Evolutionary conservation across 2,888 invertebrate genomes (phyloP).

Genomic region (Drosophila helvetica): DNA sequence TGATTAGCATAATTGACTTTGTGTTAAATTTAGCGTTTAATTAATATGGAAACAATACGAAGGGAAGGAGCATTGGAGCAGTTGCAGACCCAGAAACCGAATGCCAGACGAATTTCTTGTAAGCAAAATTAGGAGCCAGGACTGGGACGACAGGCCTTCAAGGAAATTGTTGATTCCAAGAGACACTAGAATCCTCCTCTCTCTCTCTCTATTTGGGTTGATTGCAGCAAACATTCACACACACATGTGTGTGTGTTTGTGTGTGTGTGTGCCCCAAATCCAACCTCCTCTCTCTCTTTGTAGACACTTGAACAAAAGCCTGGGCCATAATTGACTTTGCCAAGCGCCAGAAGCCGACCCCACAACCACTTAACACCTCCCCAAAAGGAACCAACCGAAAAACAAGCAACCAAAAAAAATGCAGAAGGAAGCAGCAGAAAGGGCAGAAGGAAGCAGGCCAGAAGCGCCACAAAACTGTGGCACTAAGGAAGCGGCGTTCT

Average conservation of each 20-base stretch:
- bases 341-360: conserved; percentile 32
- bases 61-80: not conserved
- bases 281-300: conserved; percentile 29
- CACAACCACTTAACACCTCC: conserved; percentile 37
- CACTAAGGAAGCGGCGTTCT: conserved; percentile 49
- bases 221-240: conserved; percentile 2
- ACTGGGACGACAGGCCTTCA: too few species aligned
- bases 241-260: not conserved
- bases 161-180: conserved; percentile 12
- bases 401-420: conserved; percentile 2
- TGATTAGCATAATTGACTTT: conserved; percentile 77
- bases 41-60: conserved; percentile 63
- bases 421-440: not conserved
- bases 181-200: not conserved
- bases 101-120: conserved; percentile 9
- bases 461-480: conserved; percentile 4
- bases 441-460: conserved; percentile 1
- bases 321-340: conserved; percentile 70
- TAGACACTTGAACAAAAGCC: conserved; percentile 70
- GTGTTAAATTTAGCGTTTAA: conserved; percentile 78
- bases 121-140: conserved; percentile 17
- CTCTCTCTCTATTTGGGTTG: not conserved
- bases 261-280: conserved; percentile 53
- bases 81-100: not conserved
- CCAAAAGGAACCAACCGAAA: conserved; percentile 24